phyloP scores from a whole-genome alignment of 2,113 vertebrate genomes.

The Dipodomys stephensi region DNA sequence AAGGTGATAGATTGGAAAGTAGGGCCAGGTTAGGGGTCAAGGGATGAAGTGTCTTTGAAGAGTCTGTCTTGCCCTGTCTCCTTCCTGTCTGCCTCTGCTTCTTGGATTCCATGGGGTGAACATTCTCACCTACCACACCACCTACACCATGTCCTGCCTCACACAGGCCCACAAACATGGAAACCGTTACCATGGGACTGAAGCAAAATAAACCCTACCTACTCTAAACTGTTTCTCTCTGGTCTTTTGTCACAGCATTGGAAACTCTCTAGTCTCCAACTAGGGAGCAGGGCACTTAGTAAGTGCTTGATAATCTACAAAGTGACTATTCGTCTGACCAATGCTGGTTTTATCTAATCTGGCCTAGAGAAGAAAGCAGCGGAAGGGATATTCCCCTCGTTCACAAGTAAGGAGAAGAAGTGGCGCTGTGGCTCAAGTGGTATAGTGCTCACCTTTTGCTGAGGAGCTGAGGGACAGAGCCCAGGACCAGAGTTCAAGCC shows the following conservation, averaged over 20 bases:
- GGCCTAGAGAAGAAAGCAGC: no score
- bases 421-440: no score
- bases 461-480: no score
- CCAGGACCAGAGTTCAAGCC: no score
- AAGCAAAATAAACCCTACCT: background rate
- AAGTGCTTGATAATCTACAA: no score
- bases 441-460: no score
- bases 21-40: background rate
- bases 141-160: background rate
- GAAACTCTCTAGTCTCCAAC: no score
- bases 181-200: background rate
- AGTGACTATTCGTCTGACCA: no score
- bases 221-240: background rate
- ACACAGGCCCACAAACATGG: background rate
- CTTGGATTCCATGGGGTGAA: background rate
- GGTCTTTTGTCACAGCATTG: background rate
- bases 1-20: background rate
- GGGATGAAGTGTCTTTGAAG: background rate
- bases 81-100: background rate
- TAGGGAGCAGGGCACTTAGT: no score
- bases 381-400: no score
- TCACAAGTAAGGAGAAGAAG: no score
- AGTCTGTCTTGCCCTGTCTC: background rate
- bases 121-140: background rate
- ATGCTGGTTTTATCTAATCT: no score